Base-by-base conservation (phyloP, 2,113 vertebrate genomes). In the Callionymus lyra region DNA sequence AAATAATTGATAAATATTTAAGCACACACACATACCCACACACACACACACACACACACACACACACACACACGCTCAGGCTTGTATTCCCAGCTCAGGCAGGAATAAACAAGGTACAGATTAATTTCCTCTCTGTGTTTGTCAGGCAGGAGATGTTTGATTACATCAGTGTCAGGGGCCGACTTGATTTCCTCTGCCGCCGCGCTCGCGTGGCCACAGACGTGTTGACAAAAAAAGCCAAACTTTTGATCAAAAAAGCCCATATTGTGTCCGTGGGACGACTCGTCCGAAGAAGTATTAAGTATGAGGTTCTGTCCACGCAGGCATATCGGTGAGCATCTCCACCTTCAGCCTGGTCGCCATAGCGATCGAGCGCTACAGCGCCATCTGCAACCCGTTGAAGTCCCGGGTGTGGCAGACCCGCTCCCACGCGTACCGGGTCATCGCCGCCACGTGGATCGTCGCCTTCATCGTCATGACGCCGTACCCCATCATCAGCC, bases 391-490 rank as follows among this genome's bases (percentile, higher is more conserved):
- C 68, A 90, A 92, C 63, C 94, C 94, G 0, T 75, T 98, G 61
- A 90, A 93, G 72, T 93, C 94, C 0, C 84, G 93, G 0, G 89
- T 86, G 31, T 98, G 94, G 94, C 94, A 98, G 82, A 98, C 94
- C 0, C 88, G 89, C 10, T 97, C 94, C 12, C 94, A 97, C 0
- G 93, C 94, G 4, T 88, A 84, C 60, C 87, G 90, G 1, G 94
- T 98, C 53, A 96, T 98, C 8, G 76, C 86, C 0, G 75, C 85
- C 32, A 98, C 92, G 0, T 98, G 94, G 94, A 63, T 85, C 9
- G 48, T 93, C 46, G 91, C 94, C 0, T 84, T 89, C 1, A 41
- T 93, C 56, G 84, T 97, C 46, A 98, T 98, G 94, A 81, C 86
- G 51, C 94, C 94, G 1, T 98, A 98, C 38, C 90, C 89, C 0